Base-by-base conservation (phyloP, 2,888 invertebrate species). In the Strigamia crassipes region DNA sequence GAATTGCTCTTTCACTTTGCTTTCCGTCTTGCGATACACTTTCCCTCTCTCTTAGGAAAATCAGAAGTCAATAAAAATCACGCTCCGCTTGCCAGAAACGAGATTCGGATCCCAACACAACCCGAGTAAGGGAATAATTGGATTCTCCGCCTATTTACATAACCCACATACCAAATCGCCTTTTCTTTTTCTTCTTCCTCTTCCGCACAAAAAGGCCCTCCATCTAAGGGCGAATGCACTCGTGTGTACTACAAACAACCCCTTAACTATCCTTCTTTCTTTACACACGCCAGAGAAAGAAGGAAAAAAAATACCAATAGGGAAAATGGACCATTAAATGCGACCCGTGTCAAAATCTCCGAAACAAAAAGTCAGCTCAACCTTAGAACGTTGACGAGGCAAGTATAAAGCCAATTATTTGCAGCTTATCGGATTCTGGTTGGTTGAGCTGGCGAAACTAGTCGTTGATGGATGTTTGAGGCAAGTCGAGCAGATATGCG, bases 1-100 rank as follows among this genome's bases (percentile, higher is more conserved):
- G 10, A 73, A 73, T 73, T 73, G 73, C 73, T 73, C 73, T 1
- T 23, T 66, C 61, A 23, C 61, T 66, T 21, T 66, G 21, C 61
- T 66, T 31, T 73, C 27, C 73, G 23, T 73, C 31, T 73, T 73
- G 27, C 23, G 27, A 23, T 73, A 73, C 31, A 73, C 27, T 73
- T 31, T 73, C 73, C 73, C 23, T 27, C 73, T 73, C 61, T 61
- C 73, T 73, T 31, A 73, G 73, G 73, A 73, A 73, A 73, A 73
- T 73, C 73, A 73, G 73, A 73, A 73, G 73, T 73, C 73, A 73
- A 73, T 73, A 73, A 73, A 73, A 73, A 73, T 73, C 73, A 73
- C 73, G 73, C 73, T 73, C 73, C 73, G 27, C 31, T 73, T 73
- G 31, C 73, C 73, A 73, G 73, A 12, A 73, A 73, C 73, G 73